Evolutionary conservation across 2,797 vertebrate species (phyloP).

Genomic region (Xenopus petersii): DNA sequence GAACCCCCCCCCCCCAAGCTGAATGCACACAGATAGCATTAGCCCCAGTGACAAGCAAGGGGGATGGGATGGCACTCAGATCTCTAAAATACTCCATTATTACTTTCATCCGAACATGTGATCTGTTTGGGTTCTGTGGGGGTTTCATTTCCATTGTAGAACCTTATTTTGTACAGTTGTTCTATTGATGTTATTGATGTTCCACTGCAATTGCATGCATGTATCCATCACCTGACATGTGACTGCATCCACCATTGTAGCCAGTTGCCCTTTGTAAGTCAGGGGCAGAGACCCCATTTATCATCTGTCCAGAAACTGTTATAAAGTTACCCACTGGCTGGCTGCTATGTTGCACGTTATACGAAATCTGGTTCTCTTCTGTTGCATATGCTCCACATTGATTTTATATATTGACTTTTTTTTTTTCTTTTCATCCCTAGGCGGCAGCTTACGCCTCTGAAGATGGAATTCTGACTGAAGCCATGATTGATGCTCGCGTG

Average conservation of each 20-base stretch:
- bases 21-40: not conserved
- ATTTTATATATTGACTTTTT: not conserved
- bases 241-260: too few species aligned
- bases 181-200: too few species aligned
- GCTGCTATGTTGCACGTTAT: too few species aligned
- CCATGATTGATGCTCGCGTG: constrained; percentile 88
- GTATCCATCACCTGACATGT: too few species aligned
- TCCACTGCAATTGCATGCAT: too few species aligned
- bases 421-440: constrained; percentile 57
- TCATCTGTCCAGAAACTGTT: too few species aligned
- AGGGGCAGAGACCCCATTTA: too few species aligned
- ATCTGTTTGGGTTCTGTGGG: not conserved
- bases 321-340: too few species aligned
- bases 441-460: constrained; percentile 90
- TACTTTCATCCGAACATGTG: not conserved
- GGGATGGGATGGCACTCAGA: not conserved
- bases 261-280: too few species aligned
- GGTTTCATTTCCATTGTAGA: too few species aligned
- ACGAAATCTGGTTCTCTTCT: too few species aligned
- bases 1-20: constrained; percentile 1
- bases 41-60: constrained; percentile 5
- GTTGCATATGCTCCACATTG: not conserved
- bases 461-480: constrained; percentile 84
- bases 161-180: not conserved
- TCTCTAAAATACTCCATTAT: not conserved